A percentile compares a stretch with the other conserved stretches of the same genome.
Evolutionary conservation across 1,140 invertebrate genomes (phyloP).

Genomic region (Sesamia nonagrioides): DNA sequence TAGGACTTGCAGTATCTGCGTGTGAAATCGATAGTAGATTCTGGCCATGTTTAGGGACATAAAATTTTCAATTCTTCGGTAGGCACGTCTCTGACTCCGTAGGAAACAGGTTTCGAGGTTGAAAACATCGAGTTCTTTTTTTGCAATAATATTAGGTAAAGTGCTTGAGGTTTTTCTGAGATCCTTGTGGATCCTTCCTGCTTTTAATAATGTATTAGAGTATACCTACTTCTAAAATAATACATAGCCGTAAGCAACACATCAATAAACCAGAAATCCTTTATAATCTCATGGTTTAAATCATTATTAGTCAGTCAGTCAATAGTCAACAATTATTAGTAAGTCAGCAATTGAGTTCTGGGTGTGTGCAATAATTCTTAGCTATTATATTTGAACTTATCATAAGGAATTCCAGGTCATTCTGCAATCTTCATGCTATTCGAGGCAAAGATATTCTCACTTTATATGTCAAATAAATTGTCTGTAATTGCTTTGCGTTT

Average conservation of each 20-base stretch:
- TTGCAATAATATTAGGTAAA: background rate
- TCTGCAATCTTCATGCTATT: background rate
- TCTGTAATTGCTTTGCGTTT: background rate
- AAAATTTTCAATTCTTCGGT: constrained; percentile 40
- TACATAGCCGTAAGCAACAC: no score
- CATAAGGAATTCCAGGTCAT: background rate
- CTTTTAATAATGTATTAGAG: background rate
- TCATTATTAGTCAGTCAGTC: background rate
- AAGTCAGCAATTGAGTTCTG: background rate
- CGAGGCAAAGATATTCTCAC: background rate
- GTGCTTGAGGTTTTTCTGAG: background rate
- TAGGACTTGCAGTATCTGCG: constrained; percentile 5
- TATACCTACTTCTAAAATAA: background rate
- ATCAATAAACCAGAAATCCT: background rate
- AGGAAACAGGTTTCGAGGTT: background rate
- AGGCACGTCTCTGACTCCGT: constrained; percentile 25
- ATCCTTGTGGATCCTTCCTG: no score
- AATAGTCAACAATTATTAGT: no score
- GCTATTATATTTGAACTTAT: background rate
- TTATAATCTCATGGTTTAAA: background rate
- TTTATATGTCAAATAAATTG: background rate
- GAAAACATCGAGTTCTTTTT: constrained; percentile 8
- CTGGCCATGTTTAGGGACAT: constrained; percentile 34
- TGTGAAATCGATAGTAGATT: constrained; percentile 15
- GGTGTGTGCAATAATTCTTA: constrained; percentile 6